Conservation (phyloP, 2,888 invertebrate genomes). For the Deilephila porcellus region DNA sequence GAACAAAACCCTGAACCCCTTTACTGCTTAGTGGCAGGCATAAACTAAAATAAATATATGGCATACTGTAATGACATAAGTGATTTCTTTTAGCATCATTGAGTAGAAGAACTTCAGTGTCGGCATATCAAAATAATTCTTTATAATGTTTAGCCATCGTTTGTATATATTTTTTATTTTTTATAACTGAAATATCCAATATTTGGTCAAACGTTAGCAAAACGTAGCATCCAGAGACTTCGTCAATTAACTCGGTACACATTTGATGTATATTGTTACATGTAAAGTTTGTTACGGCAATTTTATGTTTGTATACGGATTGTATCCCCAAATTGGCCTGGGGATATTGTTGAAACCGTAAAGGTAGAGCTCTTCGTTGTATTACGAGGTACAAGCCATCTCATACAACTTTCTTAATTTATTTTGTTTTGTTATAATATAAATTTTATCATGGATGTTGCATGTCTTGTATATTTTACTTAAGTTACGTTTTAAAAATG, state of each 20-base stretch:
- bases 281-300: conserved; percentile 10
- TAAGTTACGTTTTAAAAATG: not conserved
- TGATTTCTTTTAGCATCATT: too few species aligned
- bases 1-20: too few species aligned
- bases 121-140: too few species aligned
- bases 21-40: too few species aligned
- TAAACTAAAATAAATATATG: too few species aligned
- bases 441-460: not conserved
- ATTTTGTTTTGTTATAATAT: not conserved
- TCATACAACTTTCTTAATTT: conserved; percentile 9
- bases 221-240: not conserved
- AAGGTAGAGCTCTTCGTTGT: conserved; percentile 31
- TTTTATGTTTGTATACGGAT: conserved; percentile 31
- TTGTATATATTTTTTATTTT: too few species aligned
- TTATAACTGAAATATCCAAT: too few species aligned
- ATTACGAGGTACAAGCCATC: conserved; percentile 8
- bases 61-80: too few species aligned
- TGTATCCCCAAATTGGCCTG: conserved; percentile 31
- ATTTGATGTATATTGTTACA: not conserved
- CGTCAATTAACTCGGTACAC: not conserved
- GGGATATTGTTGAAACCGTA: conserved; percentile 31
- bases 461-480: not conserved
- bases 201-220: too few species aligned
- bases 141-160: too few species aligned
- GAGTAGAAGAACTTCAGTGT: too few species aligned